Evolutionary conservation across 2,113 vertebrate genomes (phyloP).

Genomic region (Eurypyga helias): DNA sequence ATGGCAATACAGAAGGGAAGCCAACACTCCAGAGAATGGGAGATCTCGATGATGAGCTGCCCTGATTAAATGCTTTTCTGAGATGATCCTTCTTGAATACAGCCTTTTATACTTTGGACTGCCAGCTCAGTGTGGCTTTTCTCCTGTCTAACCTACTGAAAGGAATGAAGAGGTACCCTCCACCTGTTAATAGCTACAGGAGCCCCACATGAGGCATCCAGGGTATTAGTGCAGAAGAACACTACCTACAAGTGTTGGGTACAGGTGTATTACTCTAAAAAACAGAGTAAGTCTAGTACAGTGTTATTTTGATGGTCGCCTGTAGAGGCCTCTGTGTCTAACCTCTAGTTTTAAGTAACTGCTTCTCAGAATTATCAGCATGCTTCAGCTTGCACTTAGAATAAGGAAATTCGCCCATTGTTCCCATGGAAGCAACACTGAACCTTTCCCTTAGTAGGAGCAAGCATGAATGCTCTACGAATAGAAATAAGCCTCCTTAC

Average conservation of each 20-base stretch:
- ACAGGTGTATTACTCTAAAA: background rate
- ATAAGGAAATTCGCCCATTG: rapidly evolving
- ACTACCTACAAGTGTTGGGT: background rate
- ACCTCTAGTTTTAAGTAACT: background rate
- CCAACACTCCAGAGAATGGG: background rate
- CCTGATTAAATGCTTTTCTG: background rate
- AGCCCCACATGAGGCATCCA: background rate
- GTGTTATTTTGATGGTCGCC: background rate
- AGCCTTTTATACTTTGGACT: background rate
- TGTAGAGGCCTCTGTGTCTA: background rate
- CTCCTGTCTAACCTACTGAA: background rate
- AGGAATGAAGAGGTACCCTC: background rate
- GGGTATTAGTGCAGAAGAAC: background rate
- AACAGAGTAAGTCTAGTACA: background rate
- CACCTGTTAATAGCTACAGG: background rate
- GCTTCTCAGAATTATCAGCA: background rate
- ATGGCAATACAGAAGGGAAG: background rate
- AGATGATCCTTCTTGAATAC: background rate
- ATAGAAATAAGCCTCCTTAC: background rate
- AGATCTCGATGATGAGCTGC: background rate
- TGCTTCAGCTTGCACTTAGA: background rate
- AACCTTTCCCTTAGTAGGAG: background rate
- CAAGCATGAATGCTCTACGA: background rate
- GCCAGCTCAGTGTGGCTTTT: background rate
- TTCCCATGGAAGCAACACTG: background rate